phyloP scores from a whole-genome alignment of 2,797 vertebrate genomes.

The Falco berigora region DNA sequence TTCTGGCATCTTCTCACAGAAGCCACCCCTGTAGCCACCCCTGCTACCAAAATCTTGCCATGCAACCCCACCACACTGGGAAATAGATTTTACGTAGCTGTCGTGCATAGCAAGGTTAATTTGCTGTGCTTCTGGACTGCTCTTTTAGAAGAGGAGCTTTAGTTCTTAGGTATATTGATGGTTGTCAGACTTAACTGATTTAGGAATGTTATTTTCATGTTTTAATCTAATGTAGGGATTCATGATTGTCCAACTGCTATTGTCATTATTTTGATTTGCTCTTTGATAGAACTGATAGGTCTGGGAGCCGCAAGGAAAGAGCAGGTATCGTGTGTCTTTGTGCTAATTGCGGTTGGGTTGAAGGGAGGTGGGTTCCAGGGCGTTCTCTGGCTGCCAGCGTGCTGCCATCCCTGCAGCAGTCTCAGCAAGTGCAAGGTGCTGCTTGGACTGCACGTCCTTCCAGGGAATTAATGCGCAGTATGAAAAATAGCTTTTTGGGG shows the following conservation, averaged over 20 bases:
- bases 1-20: too few relatives aligned
- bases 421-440: background rate
- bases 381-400: background rate
- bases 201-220: background rate
- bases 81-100: background rate
- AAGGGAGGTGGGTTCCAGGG: fast-evolving
- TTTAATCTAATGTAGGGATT: background rate
- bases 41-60: too few relatives aligned
- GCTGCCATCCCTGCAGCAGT: background rate
- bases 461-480: background rate
- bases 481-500: background rate
- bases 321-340: background rate
- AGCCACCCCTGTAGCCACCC: too few relatives aligned
- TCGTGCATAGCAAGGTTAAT: background rate
- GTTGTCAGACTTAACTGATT: background rate
- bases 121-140: background rate
- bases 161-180: background rate
- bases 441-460: background rate
- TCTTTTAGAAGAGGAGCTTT: background rate
- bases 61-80: background rate
- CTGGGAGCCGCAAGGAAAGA: background rate
- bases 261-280: background rate
- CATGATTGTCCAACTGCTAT: fast-evolving
- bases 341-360: background rate
- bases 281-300: background rate